Base-by-base conservation (phyloP, 2,797 vertebrate genomes). In the Pterois miles region DNA sequence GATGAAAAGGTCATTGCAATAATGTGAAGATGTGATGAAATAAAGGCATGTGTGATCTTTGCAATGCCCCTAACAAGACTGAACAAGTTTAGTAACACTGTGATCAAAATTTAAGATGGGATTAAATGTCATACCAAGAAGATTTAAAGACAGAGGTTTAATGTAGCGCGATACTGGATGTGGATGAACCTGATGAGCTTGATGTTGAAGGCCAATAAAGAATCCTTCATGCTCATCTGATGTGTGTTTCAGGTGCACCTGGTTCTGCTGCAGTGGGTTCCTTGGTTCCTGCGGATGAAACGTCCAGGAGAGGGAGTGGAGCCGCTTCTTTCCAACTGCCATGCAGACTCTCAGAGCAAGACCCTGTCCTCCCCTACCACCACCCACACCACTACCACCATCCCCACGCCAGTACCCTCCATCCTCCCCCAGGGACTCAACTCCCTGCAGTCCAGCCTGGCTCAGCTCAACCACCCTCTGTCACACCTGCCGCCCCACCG, bases 201-300 rank as follows among this genome's bases (percentile, higher is more conserved):
- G 6, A 38, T n/a, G 6, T 29, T 48, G 6, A 68, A 62, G 36
- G 13, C n/a, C n/a, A 60, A 9, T 2, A 40, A 23, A 54, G 13
- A 38, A 25, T 48, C 46, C 43, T 54, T 16, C 2, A 8, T 75
- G 4, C 43, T 60, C 33, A 34, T 43, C 20, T 66, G 16, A 48
- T 79, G 70, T 71, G 8, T 48, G 11, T 62, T 43, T 43, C 82
- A 96, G 96, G 93, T 95, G 65, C 82, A 95, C 87, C 74, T 96
- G 71, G 81, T 96, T 81, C 83, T 96, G 81, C 94, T 96, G 40
- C 95, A 96, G 92, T 96, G 95, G 95, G 90, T 96, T 48, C 95
- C 96, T 52, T 96, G 95, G 95, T 96, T 96, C 80, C 81, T 96
- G 74, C 88, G 95, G 20, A 96, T 96, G 95, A 96, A 96, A 79